Evolutionary conservation across 2,888 invertebrate species (phyloP).

Genomic region (Cheilosia scutellata): DNA sequence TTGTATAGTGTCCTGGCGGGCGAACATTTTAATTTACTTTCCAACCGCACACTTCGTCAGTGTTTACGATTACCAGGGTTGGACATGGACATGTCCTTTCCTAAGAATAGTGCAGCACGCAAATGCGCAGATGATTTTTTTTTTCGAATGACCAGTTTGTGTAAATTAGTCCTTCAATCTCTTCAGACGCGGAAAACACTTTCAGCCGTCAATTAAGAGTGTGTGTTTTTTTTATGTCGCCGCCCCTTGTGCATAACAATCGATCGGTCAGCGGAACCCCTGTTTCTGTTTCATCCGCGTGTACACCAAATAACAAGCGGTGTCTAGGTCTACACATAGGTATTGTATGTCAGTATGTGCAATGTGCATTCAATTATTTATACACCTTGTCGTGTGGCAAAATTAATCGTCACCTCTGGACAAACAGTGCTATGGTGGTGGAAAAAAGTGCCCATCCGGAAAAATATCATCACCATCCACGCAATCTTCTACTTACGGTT

Average conservation of each 20-base stretch:
- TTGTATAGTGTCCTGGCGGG: conserved; percentile 40
- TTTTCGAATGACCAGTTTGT: conserved; percentile 19
- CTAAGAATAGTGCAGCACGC: conserved; percentile 13
- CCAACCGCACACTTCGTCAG: not conserved
- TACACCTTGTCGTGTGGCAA: conserved; percentile 67
- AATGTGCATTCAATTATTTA: conserved; percentile 66
- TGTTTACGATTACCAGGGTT: not conserved
- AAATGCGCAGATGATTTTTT: conserved; percentile 39
- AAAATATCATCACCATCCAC: conserved; percentile 66
- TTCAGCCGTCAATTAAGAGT: too few relatives aligned
- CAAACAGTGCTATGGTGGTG: conserved; percentile 25
- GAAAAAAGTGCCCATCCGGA: conserved; percentile 28
- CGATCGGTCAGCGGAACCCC: conserved; percentile 12
- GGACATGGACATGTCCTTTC: not conserved
- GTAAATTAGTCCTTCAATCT: conserved; percentile 68
- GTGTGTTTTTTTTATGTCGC: not conserved
- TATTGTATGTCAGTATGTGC: not conserved
- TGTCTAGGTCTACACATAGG: not conserved
- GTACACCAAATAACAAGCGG: not conserved
- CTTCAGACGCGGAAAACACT: not conserved
- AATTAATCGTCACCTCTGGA: conserved; percentile 71
- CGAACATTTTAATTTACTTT: conserved; percentile 57
- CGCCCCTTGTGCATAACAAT: conserved; percentile 7
- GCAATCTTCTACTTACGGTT: conserved; percentile 58
- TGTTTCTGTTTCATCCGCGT: not conserved